These are phyloP conservation scores for Euzophera pinguis DNA, from an alignment of 2,888 invertebrate genomes.

Conservation along the genomic window DNA sequence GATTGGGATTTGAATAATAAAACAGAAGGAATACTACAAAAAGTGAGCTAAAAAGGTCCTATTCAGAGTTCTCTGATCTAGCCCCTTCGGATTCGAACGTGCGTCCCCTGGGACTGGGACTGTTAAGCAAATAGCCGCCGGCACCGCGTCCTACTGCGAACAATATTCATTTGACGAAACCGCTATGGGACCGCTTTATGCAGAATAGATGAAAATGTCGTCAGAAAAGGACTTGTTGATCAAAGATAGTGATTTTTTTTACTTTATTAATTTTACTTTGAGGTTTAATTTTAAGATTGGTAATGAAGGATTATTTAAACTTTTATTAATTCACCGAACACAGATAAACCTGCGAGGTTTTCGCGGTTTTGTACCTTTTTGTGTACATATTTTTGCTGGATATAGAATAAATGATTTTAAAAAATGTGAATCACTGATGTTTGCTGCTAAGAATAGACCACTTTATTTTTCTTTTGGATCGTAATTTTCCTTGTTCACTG, in stretches of 20 bases:
- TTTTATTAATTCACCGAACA: too few relatives aligned
- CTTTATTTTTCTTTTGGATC: too few relatives aligned
- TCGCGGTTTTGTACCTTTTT: too few relatives aligned
- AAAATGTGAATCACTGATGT: too few relatives aligned
- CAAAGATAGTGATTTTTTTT: neutral
- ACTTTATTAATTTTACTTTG: too few relatives aligned
- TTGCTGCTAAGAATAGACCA: too few relatives aligned
- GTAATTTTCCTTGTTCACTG: too few relatives aligned
- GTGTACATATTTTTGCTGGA: too few relatives aligned
- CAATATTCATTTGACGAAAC: slow-evolving; percentile 3
- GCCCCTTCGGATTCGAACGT: slow-evolving; percentile 6
- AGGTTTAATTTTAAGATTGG: too few relatives aligned
- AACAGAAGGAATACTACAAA: neutral
- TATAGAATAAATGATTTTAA: too few relatives aligned
- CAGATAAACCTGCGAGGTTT: too few relatives aligned
- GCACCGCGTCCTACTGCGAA: neutral
- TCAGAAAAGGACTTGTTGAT: neutral
- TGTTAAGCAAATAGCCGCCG: slow-evolving; percentile 17
- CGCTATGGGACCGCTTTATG: neutral
- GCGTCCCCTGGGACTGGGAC: slow-evolving; percentile 14
- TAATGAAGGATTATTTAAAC: too few relatives aligned
- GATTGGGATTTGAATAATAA: neutral
- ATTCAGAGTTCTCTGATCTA: neutral
- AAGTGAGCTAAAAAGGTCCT: neutral
- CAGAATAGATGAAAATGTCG: neutral